A percentile compares a stretch with the other conserved stretches of the same genome.
Conservation (phyloP, 2,797 vertebrate genomes). For the Artibeus jamaicensis region DNA sequence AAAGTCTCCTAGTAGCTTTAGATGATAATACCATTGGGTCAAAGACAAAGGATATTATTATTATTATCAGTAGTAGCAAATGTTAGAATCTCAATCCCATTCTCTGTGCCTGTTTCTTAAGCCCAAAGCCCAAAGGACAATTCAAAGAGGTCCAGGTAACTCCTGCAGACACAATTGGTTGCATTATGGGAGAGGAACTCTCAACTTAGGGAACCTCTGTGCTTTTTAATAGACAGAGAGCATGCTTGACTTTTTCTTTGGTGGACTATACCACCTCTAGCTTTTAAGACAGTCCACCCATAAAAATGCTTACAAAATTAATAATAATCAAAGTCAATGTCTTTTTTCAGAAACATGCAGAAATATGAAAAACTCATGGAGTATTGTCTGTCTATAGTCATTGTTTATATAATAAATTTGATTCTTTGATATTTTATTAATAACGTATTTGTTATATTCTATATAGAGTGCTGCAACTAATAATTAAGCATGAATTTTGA, state of each 20-base stretch:
- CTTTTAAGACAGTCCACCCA: background rate
- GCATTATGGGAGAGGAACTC: background rate
- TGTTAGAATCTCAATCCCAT: background rate
- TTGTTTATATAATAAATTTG: background rate
- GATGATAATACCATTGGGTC: background rate
- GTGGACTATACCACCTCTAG: background rate
- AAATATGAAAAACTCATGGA: background rate
- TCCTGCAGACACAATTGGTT: no score
- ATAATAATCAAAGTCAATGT: background rate
- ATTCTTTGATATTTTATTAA: background rate
- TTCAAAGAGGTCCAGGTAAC: background rate
- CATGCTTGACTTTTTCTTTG: background rate
- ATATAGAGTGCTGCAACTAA: background rate
- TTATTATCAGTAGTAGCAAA: background rate
- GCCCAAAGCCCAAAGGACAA: background rate
- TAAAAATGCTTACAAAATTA: background rate
- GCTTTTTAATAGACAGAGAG: background rate
- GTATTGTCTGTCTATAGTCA: background rate
- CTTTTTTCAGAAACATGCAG: background rate
- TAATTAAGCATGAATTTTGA: background rate
- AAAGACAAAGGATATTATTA: background rate
- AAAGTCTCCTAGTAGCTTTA: background rate
- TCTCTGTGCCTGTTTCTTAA: background rate
- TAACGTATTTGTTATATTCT: background rate
- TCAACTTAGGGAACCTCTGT: background rate